Conservation (phyloP, 2,113 vertebrate genomes). For the Myotis davidii region DNA sequence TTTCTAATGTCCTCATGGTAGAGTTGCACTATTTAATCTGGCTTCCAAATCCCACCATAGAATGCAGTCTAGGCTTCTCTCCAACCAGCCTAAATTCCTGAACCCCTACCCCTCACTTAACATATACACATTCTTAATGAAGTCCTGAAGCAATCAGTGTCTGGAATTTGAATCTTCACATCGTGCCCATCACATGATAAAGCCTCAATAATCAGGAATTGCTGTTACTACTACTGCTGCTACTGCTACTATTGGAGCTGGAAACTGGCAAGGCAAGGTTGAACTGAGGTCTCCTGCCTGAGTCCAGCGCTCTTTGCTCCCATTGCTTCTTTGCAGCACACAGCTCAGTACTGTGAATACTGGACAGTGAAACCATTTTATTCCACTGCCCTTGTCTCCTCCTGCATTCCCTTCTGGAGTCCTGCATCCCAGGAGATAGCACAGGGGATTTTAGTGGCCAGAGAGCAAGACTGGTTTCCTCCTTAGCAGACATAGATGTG, state of each 20-base stretch:
- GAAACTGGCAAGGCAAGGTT: neutral
- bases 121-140: neutral
- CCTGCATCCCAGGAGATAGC: neutral
- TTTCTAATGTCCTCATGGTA: neutral
- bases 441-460: neutral
- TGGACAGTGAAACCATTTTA: neutral
- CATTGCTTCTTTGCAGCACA: neutral
- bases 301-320: neutral
- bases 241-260: neutral
- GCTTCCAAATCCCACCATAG: neutral
- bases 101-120: neutral
- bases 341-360: neutral
- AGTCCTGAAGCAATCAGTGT: neutral
- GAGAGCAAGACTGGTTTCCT: neutral
- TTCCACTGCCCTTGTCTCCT: neutral
- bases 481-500: neutral
- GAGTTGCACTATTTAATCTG: neutral
- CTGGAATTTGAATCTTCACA: neutral
- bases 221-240: neutral
- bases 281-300: neutral
- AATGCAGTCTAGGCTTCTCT: neutral
- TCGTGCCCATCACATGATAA: neutral
- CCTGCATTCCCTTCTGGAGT: neutral
- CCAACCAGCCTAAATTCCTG: neutral
- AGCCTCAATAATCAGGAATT: neutral